Evolutionary conservation across 2,797 vertebrate species (phyloP), one percentile per base, ranked within the genome.

Genomic region (Melanotaenia trifasciata): DNA sequence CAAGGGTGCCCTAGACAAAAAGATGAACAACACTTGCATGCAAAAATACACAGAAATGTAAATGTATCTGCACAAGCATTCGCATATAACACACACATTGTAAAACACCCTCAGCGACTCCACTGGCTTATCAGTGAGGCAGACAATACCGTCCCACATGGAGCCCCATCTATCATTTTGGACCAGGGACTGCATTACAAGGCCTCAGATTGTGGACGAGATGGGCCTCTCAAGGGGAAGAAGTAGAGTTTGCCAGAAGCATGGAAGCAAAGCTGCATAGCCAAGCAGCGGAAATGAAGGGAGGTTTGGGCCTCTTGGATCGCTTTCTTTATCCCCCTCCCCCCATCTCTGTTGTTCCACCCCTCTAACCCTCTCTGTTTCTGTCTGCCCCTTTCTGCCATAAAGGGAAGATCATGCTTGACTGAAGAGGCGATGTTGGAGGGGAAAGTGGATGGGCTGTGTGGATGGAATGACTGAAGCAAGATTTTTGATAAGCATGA

Each of bases 231-330:
- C 90, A 70, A 79, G 87, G 85, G 90, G 89, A 80, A 83, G 76
- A 26, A 81, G 80, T 33, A 4, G 81, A 74, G 83, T 88, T 86
- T 88, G 84, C 84, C 85, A 91, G 85, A 86, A 83, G 77, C 58
- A 60, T 81, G 88, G 80, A 92, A 89, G 81, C 79, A 87, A 87
- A 84, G 89, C 89, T 81, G 88, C 86, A 90, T 75, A 86, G 83
- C 80, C 85, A 85, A 89, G 82, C 83, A 86, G 86, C 76, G 81
- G 90, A 93, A 93, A 94, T 93, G 88, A 94, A 93, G 93, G 85
- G 74, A 76, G 12, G 60, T 77, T 66, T 22, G 59, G 82, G 80
- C 78, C 76, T 84, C 78, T 84, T 72, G 85, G 84, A 87, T 85
- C 73, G 60, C 57, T 79, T 51, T 74, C 5, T 58, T 14, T 67